phyloP scores from a whole-genome alignment of 2,797 vertebrate genomes.

The Hippopotamyrus pictus region DNA sequence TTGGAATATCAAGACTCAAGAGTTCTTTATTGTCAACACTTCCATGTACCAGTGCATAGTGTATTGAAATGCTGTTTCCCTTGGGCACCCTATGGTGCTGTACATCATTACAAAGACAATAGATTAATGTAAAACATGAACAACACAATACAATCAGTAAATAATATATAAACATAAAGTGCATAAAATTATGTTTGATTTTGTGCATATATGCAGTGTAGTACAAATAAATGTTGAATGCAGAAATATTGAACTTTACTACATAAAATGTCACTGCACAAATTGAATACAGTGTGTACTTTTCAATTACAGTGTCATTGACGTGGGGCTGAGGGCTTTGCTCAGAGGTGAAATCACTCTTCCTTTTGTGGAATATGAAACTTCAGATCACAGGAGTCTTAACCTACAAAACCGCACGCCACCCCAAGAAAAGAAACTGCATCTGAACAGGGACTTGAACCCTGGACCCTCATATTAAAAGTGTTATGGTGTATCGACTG shows the following conservation, averaged over 20 bases:
- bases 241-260: background rate
- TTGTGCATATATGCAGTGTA: background rate
- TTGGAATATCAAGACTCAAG: background rate
- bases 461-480: conserved; percentile 66
- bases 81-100: background rate
- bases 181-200: background rate
- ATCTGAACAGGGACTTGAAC: conserved; percentile 78
- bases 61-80: background rate
- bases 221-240: background rate
- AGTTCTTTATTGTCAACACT: background rate
- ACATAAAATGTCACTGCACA: background rate
- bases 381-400: background rate
- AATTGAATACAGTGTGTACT: background rate
- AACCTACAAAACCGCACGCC: background rate
- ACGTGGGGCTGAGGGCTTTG: background rate
- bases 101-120: background rate
- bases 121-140: background rate
- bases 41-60: background rate
- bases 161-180: background rate
- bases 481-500: conserved; percentile 84
- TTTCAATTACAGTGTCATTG: background rate
- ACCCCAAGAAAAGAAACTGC: conserved; percentile 3
- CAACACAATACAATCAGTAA: background rate
- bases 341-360: background rate
- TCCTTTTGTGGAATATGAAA: background rate